Conservation (phyloP, 2,888 invertebrate genomes). For the Platerodrilus igneus region DNA sequence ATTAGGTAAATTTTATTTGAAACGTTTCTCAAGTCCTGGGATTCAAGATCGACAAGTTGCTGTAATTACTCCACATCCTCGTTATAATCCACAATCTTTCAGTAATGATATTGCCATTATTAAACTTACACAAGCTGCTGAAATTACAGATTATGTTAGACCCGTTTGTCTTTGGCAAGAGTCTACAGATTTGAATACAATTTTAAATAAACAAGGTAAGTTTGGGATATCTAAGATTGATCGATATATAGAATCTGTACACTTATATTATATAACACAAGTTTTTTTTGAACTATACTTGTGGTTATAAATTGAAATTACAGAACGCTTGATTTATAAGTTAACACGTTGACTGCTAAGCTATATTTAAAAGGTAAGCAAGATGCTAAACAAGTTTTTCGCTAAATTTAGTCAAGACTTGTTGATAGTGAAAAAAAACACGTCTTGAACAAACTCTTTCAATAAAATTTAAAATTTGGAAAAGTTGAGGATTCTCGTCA, state of each 20-base stretch:
- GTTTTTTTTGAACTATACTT: too few species aligned
- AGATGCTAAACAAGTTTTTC: too few species aligned
- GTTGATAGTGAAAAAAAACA: too few species aligned
- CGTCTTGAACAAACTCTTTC: too few species aligned
- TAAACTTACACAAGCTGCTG: conserved; percentile 33
- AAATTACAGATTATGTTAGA: conserved; percentile 41
- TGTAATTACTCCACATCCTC: conserved; percentile 38
- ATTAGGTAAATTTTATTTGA: conserved; percentile 43
- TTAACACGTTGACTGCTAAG: too few species aligned
- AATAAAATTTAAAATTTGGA: too few species aligned
- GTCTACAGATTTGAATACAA: conserved; percentile 26
- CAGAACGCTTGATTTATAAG: too few species aligned
- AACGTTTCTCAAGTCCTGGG: conserved; percentile 40
- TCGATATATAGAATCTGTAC: background rate
- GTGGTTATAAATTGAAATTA: too few species aligned
- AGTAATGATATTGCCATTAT: conserved; percentile 41
- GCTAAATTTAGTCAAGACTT: too few species aligned
- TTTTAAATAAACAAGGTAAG: conserved; percentile 35
- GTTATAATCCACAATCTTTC: conserved; percentile 37
- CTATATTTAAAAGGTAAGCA: too few species aligned
- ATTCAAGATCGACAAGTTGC: conserved; percentile 42
- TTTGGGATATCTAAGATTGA: too few species aligned
- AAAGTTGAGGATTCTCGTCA: too few species aligned
- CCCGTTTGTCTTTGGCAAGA: conserved; percentile 43
- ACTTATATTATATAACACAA: background rate